phyloP scores from a whole-genome alignment of 2,888 invertebrate genomes.

The Actias luna region DNA sequence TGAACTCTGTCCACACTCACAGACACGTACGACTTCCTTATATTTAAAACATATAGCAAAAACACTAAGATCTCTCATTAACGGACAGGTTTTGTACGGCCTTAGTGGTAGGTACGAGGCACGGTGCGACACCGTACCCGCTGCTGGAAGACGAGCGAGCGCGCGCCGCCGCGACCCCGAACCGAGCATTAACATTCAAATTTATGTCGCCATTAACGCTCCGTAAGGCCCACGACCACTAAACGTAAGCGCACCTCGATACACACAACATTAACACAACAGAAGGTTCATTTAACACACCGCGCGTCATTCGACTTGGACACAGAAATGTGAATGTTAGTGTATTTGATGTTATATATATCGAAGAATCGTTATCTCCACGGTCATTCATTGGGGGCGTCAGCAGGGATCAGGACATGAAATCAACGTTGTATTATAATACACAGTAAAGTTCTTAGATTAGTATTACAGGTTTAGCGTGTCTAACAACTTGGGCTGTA shows the following conservation, averaged over 20 bases:
- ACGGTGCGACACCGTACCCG: neutral
- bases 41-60: neutral
- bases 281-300: neutral
- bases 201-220: conserved; percentile 44
- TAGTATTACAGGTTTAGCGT: too few species aligned
- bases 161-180: conserved; percentile 25
- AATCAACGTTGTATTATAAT: too few species aligned
- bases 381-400: too few species aligned
- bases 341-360: too few species aligned
- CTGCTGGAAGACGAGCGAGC: neutral
- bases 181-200: conserved; percentile 43
- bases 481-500: too few species aligned
- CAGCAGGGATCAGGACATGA: too few species aligned
- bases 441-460: too few species aligned
- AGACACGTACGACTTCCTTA: neutral
- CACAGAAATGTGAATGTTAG: too few species aligned
- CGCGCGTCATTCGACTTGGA: neutral
- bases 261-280: neutral
- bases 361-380: too few species aligned
- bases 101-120: neutral
- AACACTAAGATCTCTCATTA: neutral
- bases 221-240: conserved; percentile 31
- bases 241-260: neutral
- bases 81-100: neutral
- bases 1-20: neutral